Evolutionary conservation across 2,888 invertebrate species (phyloP).

Genomic region (Gnatocerus cornutus): DNA sequence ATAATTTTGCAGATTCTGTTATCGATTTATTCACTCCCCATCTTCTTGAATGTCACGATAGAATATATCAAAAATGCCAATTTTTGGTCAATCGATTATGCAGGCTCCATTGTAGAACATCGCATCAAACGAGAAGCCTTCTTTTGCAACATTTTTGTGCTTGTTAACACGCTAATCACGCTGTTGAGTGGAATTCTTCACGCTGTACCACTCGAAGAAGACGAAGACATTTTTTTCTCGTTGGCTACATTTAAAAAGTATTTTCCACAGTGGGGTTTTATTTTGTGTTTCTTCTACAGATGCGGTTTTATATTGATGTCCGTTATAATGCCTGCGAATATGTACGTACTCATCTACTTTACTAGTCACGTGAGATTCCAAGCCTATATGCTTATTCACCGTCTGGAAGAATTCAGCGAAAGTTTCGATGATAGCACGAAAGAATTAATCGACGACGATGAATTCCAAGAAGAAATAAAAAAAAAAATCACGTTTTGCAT

Average conservation of each 20-base stretch:
- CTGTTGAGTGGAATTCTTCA: background rate
- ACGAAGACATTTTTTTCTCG: background rate
- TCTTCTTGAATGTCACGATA: background rate
- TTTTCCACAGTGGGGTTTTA: background rate
- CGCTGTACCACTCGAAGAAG: background rate
- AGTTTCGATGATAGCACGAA: too few species aligned
- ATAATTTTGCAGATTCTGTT: constrained; percentile 5
- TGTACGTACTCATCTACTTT: background rate
- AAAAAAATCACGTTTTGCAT: too few species aligned
- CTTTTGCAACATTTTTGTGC: background rate
- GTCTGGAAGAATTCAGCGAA: background rate
- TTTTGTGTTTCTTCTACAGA: background rate
- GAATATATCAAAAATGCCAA: too few species aligned
- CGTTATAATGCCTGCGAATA: background rate
- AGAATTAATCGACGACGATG: too few species aligned
- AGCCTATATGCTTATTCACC: background rate
- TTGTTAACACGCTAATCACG: background rate
- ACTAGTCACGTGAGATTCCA: background rate
- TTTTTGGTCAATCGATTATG: too few species aligned
- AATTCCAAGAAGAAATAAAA: too few species aligned
- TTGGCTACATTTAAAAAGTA: background rate
- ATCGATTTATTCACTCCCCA: background rate
- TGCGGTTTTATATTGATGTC: background rate
- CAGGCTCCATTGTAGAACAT: too few species aligned
- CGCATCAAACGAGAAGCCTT: too few species aligned